These are phyloP conservation scores for Percopsis omiscomaycus DNA, from an alignment of 2,797 vertebrate species.

Conservation along the genomic window DNA sequence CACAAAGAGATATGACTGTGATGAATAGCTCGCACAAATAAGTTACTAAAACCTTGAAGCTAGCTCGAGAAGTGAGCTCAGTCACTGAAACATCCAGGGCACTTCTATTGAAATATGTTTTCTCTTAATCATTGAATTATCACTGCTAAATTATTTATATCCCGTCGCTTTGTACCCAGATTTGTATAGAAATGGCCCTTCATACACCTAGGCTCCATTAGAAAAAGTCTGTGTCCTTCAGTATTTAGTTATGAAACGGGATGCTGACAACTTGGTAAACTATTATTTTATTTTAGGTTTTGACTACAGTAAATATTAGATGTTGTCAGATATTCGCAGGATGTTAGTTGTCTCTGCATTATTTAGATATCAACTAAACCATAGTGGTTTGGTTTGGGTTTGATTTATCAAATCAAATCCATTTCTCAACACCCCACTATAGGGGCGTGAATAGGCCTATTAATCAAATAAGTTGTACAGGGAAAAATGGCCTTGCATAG, in stretches of 20 bases:
- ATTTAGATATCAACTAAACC: no score
- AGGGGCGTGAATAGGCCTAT: no score
- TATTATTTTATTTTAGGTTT: neutral
- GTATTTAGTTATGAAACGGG: slow-evolving; percentile 17
- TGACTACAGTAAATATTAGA: neutral
- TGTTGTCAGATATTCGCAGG: no score
- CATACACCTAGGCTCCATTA: slow-evolving; percentile 18
- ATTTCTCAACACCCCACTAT: no score
- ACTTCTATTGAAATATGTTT: slow-evolving; percentile 38
- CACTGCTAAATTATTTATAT: slow-evolving; percentile 35
- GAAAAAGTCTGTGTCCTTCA: slow-evolving; percentile 28
- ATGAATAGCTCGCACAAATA: slow-evolving; percentile 43
- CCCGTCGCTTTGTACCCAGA: slow-evolving; percentile 18
- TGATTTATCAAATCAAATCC: no score
- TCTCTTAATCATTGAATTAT: slow-evolving; percentile 55
- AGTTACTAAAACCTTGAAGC: slow-evolving; percentile 42
- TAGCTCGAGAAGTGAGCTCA: slow-evolving; percentile 28
- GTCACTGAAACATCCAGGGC: slow-evolving; percentile 40
- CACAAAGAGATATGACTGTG: slow-evolving; percentile 21
- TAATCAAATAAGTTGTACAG: no score
- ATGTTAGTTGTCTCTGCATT: no score
- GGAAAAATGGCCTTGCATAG: no score
- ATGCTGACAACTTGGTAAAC: slow-evolving; percentile 8
- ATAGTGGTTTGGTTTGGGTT: no score
- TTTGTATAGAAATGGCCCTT: slow-evolving; percentile 29